phyloP scores from a whole-genome alignment of 2,888 invertebrate genomes.

The Nemurella pictetii region DNA sequence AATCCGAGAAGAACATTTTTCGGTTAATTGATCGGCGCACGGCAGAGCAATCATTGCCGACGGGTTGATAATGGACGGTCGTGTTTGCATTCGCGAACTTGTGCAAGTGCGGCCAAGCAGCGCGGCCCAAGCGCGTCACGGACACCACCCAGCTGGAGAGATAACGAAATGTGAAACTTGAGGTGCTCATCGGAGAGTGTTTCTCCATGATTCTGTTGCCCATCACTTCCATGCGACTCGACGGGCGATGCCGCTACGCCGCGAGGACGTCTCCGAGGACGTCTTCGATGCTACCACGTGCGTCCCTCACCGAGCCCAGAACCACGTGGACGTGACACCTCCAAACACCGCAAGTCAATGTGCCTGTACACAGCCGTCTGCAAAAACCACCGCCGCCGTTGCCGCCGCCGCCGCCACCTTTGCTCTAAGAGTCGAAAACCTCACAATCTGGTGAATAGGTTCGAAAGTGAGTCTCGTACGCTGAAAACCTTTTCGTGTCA shows the following conservation, averaged over 20 bases:
- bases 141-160: not conserved
- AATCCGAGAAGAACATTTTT: not conserved
- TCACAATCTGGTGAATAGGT: constrained; percentile 1
- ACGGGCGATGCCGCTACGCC: too few species aligned
- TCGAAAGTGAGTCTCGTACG: not conserved
- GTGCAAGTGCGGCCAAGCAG: not conserved
- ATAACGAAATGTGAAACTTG: constrained; percentile 15
- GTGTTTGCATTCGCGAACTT: not conserved
- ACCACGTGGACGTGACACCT: not conserved
- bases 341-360: not conserved
- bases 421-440: not conserved
- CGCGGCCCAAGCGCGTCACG: not conserved
- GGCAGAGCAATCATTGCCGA: not conserved
- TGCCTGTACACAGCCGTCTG: not conserved
- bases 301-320: constrained; percentile 10
- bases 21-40: not conserved
- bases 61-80: not conserved
- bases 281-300: not conserved
- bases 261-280: not conserved
- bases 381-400: not conserved
- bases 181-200: too few species aligned
- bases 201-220: too few species aligned
- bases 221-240: too few species aligned
- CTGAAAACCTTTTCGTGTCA: not conserved
- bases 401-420: constrained; percentile 9